Evolutionary conservation across 2,113 vertebrate genomes (phyloP).

Genomic region (Otocyon megalotis): DNA sequence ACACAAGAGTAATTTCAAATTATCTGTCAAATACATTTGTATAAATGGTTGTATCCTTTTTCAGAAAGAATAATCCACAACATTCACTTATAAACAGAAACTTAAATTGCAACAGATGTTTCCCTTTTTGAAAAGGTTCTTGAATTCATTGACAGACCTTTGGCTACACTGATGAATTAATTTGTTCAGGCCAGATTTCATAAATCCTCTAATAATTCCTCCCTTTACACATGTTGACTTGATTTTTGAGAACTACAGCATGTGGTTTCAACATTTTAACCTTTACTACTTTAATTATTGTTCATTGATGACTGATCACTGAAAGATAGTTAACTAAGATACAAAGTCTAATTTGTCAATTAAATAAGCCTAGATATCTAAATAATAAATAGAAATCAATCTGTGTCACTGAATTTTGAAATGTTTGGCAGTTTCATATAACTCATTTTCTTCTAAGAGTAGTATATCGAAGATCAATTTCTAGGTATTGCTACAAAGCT

Average conservation of each 20-base stretch:
- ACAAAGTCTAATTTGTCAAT: constrained; percentile 85
- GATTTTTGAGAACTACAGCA: constrained; percentile 88
- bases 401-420: constrained; percentile 74
- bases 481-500: constrained; percentile 51
- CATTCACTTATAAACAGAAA: constrained; percentile 85
- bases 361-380: constrained; percentile 78
- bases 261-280: constrained; percentile 90
- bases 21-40: constrained; percentile 80
- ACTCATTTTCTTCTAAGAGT: constrained; percentile 53
- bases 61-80: constrained; percentile 83
- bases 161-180: constrained; percentile 90
- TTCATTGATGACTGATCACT: constrained; percentile 86
- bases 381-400: constrained; percentile 80
- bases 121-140: constrained; percentile 85
- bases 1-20: constrained; percentile 80
- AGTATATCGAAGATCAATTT: constrained; percentile 57
- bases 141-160: constrained; percentile 89
- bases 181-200: constrained; percentile 88
- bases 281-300: constrained; percentile 90
- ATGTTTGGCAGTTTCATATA: constrained; percentile 69
- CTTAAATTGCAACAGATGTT: constrained; percentile 90
- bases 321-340: constrained; percentile 86
- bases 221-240: constrained; percentile 89
- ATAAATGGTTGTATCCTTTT: constrained; percentile 78
- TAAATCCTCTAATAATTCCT: constrained; percentile 91